A percentile compares a stretch with the other conserved stretches of the same genome.
Conservation (phyloP, 1,140 invertebrate species). For the Macrobrachium nipponense region DNA sequence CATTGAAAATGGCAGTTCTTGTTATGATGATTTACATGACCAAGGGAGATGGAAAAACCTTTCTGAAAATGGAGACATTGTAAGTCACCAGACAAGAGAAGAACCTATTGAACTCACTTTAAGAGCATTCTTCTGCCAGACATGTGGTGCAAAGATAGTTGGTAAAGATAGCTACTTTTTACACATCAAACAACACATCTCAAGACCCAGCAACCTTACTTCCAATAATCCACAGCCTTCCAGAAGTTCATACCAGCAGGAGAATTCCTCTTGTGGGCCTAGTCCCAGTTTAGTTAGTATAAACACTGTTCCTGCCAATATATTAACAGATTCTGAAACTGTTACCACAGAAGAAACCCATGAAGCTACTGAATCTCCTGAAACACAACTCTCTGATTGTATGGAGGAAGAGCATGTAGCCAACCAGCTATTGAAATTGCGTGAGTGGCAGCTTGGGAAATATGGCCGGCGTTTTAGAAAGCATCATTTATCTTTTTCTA, state of each 20-base stretch:
- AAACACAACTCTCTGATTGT: constrained; percentile 9
- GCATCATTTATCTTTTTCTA: constrained; percentile 30
- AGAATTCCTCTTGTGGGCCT: too few relatives aligned
- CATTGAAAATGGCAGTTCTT: too few relatives aligned
- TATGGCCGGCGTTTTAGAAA: constrained; percentile 30
- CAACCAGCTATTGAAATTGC: constrained; percentile 45
- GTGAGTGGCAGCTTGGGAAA: constrained; percentile 49
- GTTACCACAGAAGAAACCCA: background rate
- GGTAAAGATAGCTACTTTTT: constrained; percentile 35
- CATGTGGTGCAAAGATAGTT: constrained; percentile 35
- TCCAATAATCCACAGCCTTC: too few relatives aligned
- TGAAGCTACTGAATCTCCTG: constrained; percentile 23
- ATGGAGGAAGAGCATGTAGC: constrained; percentile 44
- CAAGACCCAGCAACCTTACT: background rate
- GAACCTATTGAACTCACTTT: constrained; percentile 21
- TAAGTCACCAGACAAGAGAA: background rate
- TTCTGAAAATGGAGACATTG: background rate
- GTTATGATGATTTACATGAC: too few relatives aligned
- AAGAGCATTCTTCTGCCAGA: constrained; percentile 38
- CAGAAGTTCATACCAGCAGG: too few relatives aligned
- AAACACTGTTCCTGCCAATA: too few relatives aligned
- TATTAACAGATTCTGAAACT: constrained; percentile 28
- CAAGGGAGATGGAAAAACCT: too few relatives aligned
- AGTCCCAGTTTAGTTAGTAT: too few relatives aligned
- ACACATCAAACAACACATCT: constrained; percentile 28